Base-by-base conservation (phyloP, 2,113 vertebrate genomes). In the Engraulis encrasicolus region DNA sequence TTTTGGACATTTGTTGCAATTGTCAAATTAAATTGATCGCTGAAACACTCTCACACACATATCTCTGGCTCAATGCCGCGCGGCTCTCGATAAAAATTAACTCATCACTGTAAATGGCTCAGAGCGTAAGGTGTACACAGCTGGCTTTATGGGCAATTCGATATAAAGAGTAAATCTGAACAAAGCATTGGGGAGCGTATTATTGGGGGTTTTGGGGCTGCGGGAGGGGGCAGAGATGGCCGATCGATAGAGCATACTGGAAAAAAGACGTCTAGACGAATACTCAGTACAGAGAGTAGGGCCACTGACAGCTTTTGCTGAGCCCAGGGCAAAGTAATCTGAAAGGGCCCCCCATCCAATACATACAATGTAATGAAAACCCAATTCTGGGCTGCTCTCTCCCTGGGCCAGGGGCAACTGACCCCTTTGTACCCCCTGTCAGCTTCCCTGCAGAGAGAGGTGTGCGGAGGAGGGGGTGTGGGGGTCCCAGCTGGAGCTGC, bases 141-240 rank as follows among this genome's bases (percentile, higher is more conserved):
- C 54, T 23, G 54, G n/a, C 11, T 61, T 61, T 61, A 61, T 61
- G n/a, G 54, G 54, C 54, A 19, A 61, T 23, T 61, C 54, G n/a
- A 61, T 61, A 61, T 61, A 61, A 61, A 61, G 54, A 61, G 54
- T 61, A 61, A 61, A 61, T 61, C 54, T 61, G 54, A 61, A 61
- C 54, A 61, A 61, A 61, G 54, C 54, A 61, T 61, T 23, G n/a
- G 54, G 27, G 54, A 61, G 54, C 20, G 54, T 61, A 23, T 61
- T n/a, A n/a, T n/a, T n/a, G n/a, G n/a, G n/a, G n/a, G n/a, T n/a
- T n/a, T n/a, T n/a, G n/a, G n/a, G n/a, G n/a, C n/a, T n/a, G n/a
- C 6, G 54, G 54, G n/a, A 23, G 54, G 27, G 27, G 27, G 54
- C 27, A n/a, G 54, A 17, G 15, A 17, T 54, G 15, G 50, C 0